Conservation (phyloP, 2,113 vertebrate genomes). For the Dascyllus trimaculatus region DNA sequence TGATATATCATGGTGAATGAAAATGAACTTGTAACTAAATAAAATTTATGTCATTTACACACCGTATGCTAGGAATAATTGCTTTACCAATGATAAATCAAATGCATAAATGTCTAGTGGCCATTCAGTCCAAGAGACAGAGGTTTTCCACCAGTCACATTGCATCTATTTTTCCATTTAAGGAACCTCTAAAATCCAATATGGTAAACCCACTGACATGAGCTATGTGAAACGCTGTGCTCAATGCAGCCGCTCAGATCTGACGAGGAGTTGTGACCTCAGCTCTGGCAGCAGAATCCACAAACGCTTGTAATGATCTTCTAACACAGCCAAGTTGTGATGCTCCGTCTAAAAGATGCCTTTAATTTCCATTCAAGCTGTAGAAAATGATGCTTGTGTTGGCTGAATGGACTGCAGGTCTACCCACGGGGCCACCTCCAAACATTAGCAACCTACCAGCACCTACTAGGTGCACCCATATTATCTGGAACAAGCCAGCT, state of each 20-base stretch:
- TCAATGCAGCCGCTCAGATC: slow-evolving; percentile 23
- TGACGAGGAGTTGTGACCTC: slow-evolving; percentile 37
- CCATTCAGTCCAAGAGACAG: slow-evolving; percentile 21
- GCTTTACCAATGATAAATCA: slow-evolving; percentile 19
- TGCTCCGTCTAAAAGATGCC: slow-evolving; percentile 25
- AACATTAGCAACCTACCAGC: slow-evolving; percentile 50
- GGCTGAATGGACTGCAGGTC: slow-evolving; percentile 26
- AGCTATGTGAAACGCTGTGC: slow-evolving; percentile 15
- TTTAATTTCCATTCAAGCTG: slow-evolving; percentile 57
- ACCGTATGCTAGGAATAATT: not conserved
- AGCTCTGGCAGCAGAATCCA: slow-evolving; percentile 21
- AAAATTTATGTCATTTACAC: slow-evolving; percentile 6
- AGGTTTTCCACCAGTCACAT: slow-evolving; percentile 32
- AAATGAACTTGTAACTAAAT: slow-evolving; percentile 5
- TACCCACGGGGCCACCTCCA: slow-evolving; percentile 21
- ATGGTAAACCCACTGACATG: slow-evolving; percentile 34
- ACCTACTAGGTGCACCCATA: slow-evolving; percentile 27
- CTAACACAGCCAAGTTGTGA: slow-evolving; percentile 28
- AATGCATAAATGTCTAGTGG: slow-evolving; percentile 19
- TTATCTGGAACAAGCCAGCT: slow-evolving; percentile 56
- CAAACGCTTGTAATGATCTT: slow-evolving; percentile 40
- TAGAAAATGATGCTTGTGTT: slow-evolving; percentile 39
- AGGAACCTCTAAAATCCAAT: slow-evolving; percentile 23
- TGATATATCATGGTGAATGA: too few relatives aligned
- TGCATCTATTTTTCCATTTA: slow-evolving; percentile 41